Evolutionary conservation across 2,888 invertebrate species (phyloP).

Genomic region (Apotomis turbidana): DNA sequence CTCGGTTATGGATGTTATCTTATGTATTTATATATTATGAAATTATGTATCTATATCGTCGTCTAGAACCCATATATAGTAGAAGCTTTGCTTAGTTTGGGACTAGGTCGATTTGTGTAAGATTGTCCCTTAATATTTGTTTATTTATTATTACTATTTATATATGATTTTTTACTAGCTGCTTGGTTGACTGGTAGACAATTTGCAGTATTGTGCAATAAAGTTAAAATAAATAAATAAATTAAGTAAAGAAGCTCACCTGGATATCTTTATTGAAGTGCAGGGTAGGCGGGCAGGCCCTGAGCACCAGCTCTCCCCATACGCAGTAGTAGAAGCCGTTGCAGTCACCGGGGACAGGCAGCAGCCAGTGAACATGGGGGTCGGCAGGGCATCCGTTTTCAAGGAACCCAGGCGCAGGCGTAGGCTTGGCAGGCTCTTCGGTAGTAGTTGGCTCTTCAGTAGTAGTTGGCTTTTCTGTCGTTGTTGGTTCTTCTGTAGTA

Average conservation of each 20-base stretch:
- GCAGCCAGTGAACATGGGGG: slow-evolving; percentile 42
- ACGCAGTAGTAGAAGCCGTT: slow-evolving; percentile 44
- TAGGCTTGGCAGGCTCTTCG: neutral
- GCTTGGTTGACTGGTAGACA: no score
- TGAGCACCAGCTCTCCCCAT: slow-evolving; percentile 37
- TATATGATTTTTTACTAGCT: no score
- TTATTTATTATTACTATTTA: no score
- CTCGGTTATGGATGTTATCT: no score
- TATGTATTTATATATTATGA: no score
- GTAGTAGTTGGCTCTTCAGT: slow-evolving; percentile 38
- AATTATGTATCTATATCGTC: no score
- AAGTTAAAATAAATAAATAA: neutral
- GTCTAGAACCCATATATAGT: no score
- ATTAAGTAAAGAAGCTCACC: slow-evolving; percentile 6
- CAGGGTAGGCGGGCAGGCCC: slow-evolving; percentile 34
- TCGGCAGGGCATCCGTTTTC: slow-evolving; percentile 70
- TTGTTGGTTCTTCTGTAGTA: neutral
- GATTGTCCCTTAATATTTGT: no score
- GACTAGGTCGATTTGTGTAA: no score
- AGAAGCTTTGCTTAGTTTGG: no score
- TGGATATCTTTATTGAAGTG: slow-evolving; percentile 42
- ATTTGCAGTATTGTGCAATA: no score
- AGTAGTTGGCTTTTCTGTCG: slow-evolving; percentile 58
- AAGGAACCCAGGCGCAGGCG: slow-evolving; percentile 51
- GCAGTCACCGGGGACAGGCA: slow-evolving; percentile 41